Evolutionary conservation across 2,113 vertebrate genomes (phyloP).

Genomic region (Ranitomeya variabilis): DNA sequence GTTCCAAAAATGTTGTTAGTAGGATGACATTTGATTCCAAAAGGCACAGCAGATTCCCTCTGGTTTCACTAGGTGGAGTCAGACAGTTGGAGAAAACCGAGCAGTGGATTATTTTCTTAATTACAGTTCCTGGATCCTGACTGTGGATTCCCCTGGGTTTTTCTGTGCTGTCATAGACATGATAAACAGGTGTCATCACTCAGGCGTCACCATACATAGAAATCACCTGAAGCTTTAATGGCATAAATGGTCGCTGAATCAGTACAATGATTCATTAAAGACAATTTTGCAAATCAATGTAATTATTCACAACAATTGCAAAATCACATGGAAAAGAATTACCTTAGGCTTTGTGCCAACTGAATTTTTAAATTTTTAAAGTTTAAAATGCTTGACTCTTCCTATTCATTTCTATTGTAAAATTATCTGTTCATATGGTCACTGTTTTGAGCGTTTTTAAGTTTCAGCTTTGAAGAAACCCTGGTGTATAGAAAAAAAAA

Average conservation of each 20-base stretch:
- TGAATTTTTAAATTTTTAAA: too few species aligned
- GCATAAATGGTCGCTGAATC: not conserved
- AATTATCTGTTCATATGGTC: too few species aligned
- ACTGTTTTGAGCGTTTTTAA: too few species aligned
- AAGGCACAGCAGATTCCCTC: conserved; percentile 10
- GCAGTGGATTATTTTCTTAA: too few species aligned
- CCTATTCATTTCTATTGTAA: too few species aligned
- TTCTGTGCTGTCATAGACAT: not conserved
- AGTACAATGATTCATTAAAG: not conserved
- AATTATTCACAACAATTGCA: too few species aligned
- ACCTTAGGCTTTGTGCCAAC: too few species aligned
- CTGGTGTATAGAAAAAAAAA: too few species aligned
- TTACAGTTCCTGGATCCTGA: not conserved
- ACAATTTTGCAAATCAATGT: too few species aligned
- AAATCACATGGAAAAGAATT: not conserved
- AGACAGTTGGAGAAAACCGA: not conserved
- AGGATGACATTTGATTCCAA: not conserved
- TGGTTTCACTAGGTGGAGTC: conserved; percentile 52
- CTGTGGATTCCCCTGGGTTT: conserved; percentile 3
- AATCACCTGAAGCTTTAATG: not conserved
- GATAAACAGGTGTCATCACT: not conserved
- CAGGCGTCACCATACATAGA: not conserved
- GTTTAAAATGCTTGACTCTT: too few species aligned
- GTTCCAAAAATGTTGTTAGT: not conserved
- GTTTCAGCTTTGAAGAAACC: too few species aligned